Evolutionary conservation across 1,140 invertebrate genomes (phyloP).

Genomic region (Uloborus diversus): DNA sequence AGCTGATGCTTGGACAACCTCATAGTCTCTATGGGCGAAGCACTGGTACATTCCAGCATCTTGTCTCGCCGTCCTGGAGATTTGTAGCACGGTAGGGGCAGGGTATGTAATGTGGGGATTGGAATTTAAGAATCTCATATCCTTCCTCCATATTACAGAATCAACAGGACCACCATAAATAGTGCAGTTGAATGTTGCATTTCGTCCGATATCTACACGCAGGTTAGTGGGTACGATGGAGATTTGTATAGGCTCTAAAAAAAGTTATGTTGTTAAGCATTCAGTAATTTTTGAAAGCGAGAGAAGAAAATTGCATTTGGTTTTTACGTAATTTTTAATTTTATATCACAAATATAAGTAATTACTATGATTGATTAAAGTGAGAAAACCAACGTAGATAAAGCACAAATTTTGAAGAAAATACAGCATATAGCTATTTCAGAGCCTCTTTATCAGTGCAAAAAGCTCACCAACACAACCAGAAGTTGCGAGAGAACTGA

Average conservation of each 20-base stretch:
- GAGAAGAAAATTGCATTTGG: too few relatives aligned
- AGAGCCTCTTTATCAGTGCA: too few relatives aligned
- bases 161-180: constrained; percentile 82
- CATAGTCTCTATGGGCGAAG: constrained; percentile 91
- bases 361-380: too few relatives aligned
- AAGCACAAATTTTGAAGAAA: too few relatives aligned
- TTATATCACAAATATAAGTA: too few relatives aligned
- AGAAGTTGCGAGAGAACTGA: too few relatives aligned
- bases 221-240: constrained; percentile 75
- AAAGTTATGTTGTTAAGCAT: too few relatives aligned
- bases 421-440: too few relatives aligned
- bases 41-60: constrained; percentile 98
- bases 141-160: constrained; percentile 67
- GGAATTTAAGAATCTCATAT: constrained; percentile 67
- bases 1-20: constrained; percentile 71
- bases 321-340: too few relatives aligned
- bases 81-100: constrained; percentile 59
- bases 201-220: constrained; percentile 92
- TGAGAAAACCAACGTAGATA: too few relatives aligned
- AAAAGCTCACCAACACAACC: too few relatives aligned
- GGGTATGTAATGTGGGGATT: constrained; percentile 17
- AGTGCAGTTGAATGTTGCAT: constrained; percentile 94
- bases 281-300: too few relatives aligned
- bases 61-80: constrained; percentile 82
- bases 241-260: not conserved